Evolutionary conservation across 2,113 vertebrate genomes (phyloP), one percentile per base, ranked within the genome.

Genomic region (Tetraodon nigroviridis): DNA sequence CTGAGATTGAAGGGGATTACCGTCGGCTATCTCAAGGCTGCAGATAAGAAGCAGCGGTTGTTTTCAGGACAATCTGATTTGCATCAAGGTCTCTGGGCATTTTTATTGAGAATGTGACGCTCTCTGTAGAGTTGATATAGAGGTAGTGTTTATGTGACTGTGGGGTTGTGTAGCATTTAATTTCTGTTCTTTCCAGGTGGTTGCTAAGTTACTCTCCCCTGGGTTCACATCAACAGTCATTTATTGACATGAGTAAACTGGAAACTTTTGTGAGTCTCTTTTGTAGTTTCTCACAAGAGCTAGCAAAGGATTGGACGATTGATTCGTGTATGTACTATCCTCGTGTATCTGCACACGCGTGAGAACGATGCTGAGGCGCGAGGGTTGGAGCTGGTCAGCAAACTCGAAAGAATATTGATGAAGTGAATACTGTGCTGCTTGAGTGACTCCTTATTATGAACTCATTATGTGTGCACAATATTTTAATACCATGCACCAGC

Each of bases 1-100:
- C 83, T 73, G 50, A 44, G 61, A 66, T 63, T 73, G 83, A 81
- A 85, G 58, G 81, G 69, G 78, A 87, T 87, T 85, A 85, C 64
- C 72, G 71, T 57, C 62, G 66, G 57, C 65, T 69, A 84, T 81
- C 80, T 82, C 52, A 65, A 76, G 4, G n/a, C 66, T 64, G 68
- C 4, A 75, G 81, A 85, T 84, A 84, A 84, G 71, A 40, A 61
- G 62, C 58, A 37, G 5, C 6, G 60, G 51, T 59, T 21, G 24
- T 72, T 76, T 73, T 77, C 67, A 78, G 78, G 69, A 77, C 80
- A 78, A 81, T 76, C 75, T 68, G 80, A 85, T 85, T 56, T 70
- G 69, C 78, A 83, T 85, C 83, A 76, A 81, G 79, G 83, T 83
- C 80, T 67, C 55, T 1, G 73, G 84, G 71, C 71, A 59, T 64